Percentiles rank a stretch among this genome's conserved stretches.
These are phyloP conservation scores for Drosophila ananassae DNA, from an alignment of 1,140 invertebrate genomes.

Conservation along the genomic window DNA sequence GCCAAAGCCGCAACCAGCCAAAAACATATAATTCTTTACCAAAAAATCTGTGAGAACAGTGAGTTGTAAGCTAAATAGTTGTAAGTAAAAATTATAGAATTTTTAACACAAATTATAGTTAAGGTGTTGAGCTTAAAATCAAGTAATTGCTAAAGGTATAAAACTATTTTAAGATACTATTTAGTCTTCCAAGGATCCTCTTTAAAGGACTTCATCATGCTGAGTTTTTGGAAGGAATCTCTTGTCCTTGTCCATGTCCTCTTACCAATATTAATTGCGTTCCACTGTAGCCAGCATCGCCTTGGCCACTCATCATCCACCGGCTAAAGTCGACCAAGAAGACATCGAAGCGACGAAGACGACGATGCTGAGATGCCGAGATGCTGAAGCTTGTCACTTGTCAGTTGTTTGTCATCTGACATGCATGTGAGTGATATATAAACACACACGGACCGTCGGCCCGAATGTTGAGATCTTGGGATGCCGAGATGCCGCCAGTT, in stretches of 20 bases:
- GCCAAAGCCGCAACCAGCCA: conserved; percentile 50
- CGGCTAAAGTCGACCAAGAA: conserved; percentile 42
- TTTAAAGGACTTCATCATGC: too few species aligned
- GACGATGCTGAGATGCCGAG: conserved; percentile 52
- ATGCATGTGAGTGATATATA: conserved; percentile 82
- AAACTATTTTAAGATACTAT: too few species aligned
- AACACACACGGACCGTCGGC: conserved; percentile 68
- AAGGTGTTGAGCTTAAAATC: not conserved
- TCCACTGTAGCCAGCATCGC: conserved; percentile 30
- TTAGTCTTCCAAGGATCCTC: too few species aligned
- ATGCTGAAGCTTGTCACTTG: conserved; percentile 79
- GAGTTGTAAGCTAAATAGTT: too few species aligned
- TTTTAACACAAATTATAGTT: not conserved
- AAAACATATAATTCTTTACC: conserved; percentile 12
- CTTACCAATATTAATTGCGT: conserved; percentile 10
- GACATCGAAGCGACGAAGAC: conserved; percentile 31
- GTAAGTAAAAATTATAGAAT: too few species aligned
- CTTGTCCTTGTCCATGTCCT: not conserved
- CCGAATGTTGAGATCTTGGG: conserved; percentile 26
- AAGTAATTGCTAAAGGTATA: not conserved
- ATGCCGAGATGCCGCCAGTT: conserved; percentile 20
- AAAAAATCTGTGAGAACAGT: conserved; percentile 49
- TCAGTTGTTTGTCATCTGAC: conserved; percentile 82
- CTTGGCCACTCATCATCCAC: conserved; percentile 47
- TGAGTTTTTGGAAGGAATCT: not conserved